phyloP scores from a whole-genome alignment of 1,140 invertebrate genomes.

The Anastrepha obliqua region DNA sequence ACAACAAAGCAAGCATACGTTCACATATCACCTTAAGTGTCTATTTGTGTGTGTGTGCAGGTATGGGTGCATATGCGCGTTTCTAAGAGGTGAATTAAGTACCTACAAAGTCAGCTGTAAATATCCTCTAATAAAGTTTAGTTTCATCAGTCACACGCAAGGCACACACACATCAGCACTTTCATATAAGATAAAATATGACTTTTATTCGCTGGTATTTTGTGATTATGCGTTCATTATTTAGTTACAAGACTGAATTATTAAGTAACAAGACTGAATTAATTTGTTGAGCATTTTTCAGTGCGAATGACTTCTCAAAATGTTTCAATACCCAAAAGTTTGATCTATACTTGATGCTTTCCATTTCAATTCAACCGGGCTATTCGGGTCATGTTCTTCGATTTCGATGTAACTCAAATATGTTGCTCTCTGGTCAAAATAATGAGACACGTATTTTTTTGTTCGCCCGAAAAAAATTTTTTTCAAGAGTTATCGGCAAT shows the following conservation, averaged over 20 bases:
- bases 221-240: background rate
- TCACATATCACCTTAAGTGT: background rate
- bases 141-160: slow-evolving; percentile 34
- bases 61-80: background rate
- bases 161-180: background rate
- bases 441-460: too few species aligned
- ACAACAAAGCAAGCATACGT: background rate
- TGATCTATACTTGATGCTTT: too few species aligned
- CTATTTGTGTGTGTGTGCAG: background rate
- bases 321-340: too few species aligned
- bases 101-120: background rate
- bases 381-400: too few species aligned
- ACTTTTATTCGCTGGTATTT: background rate
- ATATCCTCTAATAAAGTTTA: slow-evolving; percentile 48
- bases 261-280: slow-evolving; percentile 14
- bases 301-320: background rate
- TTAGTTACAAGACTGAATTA: slow-evolving; percentile 33
- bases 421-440: too few species aligned
- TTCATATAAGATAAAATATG: background rate
- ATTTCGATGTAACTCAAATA: too few species aligned
- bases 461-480: too few species aligned
- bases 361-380: too few species aligned
- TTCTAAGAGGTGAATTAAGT: slow-evolving; percentile 40
- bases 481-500: too few species aligned
- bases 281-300: slow-evolving; percentile 7